Conservation (phyloP, 2,113 vertebrate species). For the Chloebia gouldiae region DNA sequence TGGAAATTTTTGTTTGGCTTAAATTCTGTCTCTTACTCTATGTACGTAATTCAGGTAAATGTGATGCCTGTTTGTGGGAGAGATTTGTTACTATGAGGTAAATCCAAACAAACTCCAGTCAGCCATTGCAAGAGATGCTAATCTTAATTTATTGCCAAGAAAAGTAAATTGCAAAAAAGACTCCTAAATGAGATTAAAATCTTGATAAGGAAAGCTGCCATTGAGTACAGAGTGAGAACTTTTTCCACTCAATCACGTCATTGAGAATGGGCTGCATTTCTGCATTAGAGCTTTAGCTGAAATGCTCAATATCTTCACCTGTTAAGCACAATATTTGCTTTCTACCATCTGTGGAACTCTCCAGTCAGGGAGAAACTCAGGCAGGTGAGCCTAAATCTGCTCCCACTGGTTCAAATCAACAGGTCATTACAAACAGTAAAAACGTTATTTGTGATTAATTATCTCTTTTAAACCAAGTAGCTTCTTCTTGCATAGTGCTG, state of each 20-base stretch:
- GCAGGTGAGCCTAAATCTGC: not conserved
- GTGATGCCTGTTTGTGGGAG: not conserved
- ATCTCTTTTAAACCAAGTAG: accelerated
- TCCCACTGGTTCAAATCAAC: not conserved
- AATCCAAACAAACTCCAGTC: not conserved
- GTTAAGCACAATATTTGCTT: not conserved
- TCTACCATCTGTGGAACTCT: not conserved
- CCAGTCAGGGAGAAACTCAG: not conserved
- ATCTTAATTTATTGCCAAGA: not conserved
- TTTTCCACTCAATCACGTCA: not conserved
- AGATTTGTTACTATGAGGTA: not conserved
- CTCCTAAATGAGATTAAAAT: not conserved
- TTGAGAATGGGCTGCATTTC: accelerated
- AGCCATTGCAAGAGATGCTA: not conserved
- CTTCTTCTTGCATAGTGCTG: not conserved
- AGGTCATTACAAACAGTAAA: accelerated
- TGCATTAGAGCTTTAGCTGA: not conserved
- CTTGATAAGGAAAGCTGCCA: not conserved
- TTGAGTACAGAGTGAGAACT: not conserved
- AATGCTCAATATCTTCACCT: not conserved
- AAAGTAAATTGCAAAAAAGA: not conserved
- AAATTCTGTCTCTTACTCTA: accelerated
- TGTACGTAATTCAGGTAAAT: not conserved
- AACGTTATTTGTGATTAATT: not conserved
- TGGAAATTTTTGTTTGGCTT: not conserved